Base-by-base conservation (phyloP, 2,797 vertebrate genomes). In the Choloepus didactylus region DNA sequence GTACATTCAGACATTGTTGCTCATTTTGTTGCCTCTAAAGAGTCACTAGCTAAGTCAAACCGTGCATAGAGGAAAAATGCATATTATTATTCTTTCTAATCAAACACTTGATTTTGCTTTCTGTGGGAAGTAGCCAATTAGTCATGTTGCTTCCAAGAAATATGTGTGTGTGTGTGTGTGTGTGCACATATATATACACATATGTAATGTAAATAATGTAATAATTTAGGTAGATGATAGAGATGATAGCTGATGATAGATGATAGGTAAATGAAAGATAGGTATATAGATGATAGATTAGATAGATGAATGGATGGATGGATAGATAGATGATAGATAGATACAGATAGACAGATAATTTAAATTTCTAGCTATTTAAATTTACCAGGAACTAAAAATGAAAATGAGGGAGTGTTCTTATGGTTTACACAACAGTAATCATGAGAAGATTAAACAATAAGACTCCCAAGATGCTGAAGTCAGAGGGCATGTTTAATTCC, bases 1-100 rank as follows among this genome's bases (percentile, higher is more conserved):
- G 19, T 80, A 73, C 11, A 67, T 75, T 87, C 67, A 82, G 49
- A 14, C 93, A 44, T 44, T 51, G 2, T 81, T 77, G 8, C 27
- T 97, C 38, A 85, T 87, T 94, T 93, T 67, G 15, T 46, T 92
- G 31, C n/a, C 44, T 92, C 62, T 96, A 19, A 62, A 75, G 76
- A 91, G 56, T 80, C 79, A 94, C 62, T 85, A 94, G 66, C 41
- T 75, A 84, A 93, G 77, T 89, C 81, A 54, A 56, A 67, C 89
- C 75, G 91, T 69, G 49, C 92, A 94, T 89, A 92, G 38, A 81
- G 31, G 49, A 69, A 91, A 91, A 95, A 93, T 27, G 46, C 5
- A 69, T 73, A 81, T 82, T 44, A 67, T 82, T 82, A 69, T 62
- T 19, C 44, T 93, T 95, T 91, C 59, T 87, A 83, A 35, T 83